These are phyloP conservation scores for Pecten maximus DNA, from an alignment of 2,888 invertebrate species.

Conservation along the genomic window DNA sequence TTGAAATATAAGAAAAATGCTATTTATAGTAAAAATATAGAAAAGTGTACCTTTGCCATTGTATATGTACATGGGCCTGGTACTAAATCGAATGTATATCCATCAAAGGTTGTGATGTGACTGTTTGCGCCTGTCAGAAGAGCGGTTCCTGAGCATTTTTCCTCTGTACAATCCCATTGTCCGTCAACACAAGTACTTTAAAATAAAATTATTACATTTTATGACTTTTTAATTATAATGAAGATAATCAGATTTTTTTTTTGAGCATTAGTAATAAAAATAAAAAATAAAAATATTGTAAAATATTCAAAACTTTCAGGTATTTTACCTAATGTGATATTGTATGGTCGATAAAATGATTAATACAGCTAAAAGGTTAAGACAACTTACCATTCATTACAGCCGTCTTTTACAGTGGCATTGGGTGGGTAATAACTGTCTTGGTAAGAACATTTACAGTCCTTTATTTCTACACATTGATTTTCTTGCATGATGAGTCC, in stretches of 20 bases:
- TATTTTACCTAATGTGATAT: no score
- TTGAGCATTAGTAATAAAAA: no score
- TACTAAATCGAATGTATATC: constrained; percentile 65
- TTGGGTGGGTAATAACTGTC: constrained; percentile 61
- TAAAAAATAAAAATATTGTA: no score
- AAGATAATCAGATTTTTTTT: no score
- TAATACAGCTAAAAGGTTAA: background rate
- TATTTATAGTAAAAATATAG: no score
- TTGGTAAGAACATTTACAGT: constrained; percentile 70
- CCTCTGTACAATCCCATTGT: constrained; percentile 72
- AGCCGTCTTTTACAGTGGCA: constrained; percentile 62
- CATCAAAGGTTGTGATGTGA: constrained; percentile 76
- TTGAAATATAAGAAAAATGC: no score
- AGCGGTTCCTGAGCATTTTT: constrained; percentile 65
- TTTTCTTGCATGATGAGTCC: constrained; percentile 85
- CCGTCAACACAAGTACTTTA: constrained; percentile 70
- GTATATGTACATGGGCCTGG: constrained; percentile 58
- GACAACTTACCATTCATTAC: constrained; percentile 70
- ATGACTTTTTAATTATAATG: no score
- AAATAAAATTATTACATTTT: constrained; percentile 9
- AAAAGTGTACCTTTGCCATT: constrained; percentile 60
- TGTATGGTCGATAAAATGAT: background rate
- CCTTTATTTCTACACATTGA: constrained; percentile 63
- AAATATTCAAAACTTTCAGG: no score
- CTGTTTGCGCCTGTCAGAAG: constrained; percentile 70